phyloP scores from a whole-genome alignment of 2,888 invertebrate species.

The Cantharis rufa region DNA sequence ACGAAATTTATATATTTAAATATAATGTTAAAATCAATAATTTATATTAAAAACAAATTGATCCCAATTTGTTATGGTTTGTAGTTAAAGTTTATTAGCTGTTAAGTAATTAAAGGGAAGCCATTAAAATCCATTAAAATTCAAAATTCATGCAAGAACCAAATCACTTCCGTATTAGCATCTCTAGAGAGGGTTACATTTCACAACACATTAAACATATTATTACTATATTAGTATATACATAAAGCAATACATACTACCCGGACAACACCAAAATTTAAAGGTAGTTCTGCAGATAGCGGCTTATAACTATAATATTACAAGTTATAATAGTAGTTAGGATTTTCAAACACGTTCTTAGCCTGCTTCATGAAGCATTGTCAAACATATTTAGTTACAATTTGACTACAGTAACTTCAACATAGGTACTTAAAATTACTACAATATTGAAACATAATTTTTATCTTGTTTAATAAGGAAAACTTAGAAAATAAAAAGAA shows the following conservation, averaged over 20 bases:
- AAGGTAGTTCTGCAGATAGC: neutral
- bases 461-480: too few species aligned
- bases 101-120: neutral
- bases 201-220: slow-evolving; percentile 2
- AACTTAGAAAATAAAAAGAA: too few species aligned
- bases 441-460: too few species aligned
- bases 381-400: neutral
- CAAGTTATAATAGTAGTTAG: neutral
- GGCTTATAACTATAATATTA: too few species aligned
- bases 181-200: slow-evolving; percentile 1
- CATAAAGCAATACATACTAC: neutral
- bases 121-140: slow-evolving; percentile 1
- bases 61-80: neutral
- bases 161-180: slow-evolving; percentile 3
- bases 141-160: neutral
- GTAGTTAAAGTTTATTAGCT: neutral
- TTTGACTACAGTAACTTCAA: neutral
- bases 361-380: too few species aligned
- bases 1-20: too few species aligned
- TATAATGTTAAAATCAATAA: neutral
- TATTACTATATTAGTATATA: neutral
- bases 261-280: neutral
- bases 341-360: neutral
- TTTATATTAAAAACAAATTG: neutral
- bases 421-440: too few species aligned